These are phyloP conservation scores for Dasysyrphus tricinctus DNA, from an alignment of 2,888 invertebrate genomes.

Conservation along the genomic window DNA sequence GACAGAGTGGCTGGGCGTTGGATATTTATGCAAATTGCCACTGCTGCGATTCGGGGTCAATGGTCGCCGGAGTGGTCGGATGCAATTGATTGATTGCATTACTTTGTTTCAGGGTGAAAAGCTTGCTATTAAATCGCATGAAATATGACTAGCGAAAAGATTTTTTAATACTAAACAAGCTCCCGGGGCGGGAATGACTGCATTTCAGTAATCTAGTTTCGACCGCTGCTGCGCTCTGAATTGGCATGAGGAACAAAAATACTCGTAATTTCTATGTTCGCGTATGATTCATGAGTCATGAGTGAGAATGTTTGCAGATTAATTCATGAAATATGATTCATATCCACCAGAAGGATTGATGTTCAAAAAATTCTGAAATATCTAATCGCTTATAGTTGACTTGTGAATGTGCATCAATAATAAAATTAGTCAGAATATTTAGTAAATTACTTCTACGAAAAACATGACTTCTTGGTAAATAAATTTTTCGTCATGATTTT, in stretches of 20 bases:
- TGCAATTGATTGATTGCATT: constrained; percentile 69
- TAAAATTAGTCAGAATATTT: not conserved
- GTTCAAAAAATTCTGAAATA: not conserved
- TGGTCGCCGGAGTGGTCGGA: constrained; percentile 54
- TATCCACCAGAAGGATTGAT: not conserved
- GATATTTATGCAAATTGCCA: constrained; percentile 74
- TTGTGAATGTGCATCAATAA: constrained; percentile 13
- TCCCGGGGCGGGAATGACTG: constrained; percentile 22
- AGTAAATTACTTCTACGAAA: not conserved
- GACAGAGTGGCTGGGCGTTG: constrained; percentile 26
- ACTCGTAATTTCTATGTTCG: constrained; percentile 1
- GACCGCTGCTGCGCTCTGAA: not conserved
- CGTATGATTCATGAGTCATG: constrained; percentile 7
- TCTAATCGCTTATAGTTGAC: not conserved
- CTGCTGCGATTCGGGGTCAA: constrained; percentile 68
- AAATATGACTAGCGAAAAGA: constrained; percentile 58
- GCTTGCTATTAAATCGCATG: constrained; percentile 47
- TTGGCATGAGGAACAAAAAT: not conserved
- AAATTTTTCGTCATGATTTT: too few species aligned
- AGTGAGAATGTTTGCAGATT: not conserved
- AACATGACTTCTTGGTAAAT: too few species aligned
- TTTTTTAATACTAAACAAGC: constrained; percentile 36
- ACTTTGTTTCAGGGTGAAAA: constrained; percentile 65
- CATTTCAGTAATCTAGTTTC: constrained; percentile 41
- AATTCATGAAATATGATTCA: constrained; percentile 19